Conservation (phyloP, 2,113 vertebrate genomes). For the Sakesphorus luctuosus region DNA sequence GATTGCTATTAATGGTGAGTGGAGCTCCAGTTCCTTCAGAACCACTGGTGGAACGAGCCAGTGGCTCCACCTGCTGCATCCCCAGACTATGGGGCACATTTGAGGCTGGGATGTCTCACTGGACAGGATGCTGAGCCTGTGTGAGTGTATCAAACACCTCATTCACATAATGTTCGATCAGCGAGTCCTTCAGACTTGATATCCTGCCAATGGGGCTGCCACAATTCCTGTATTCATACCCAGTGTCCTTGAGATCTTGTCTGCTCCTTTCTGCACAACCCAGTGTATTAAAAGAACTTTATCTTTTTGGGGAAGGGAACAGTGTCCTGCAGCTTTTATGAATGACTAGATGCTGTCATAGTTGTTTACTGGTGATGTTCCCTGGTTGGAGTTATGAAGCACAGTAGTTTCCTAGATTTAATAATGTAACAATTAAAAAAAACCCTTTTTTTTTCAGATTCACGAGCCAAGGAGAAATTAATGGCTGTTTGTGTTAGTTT, state of each 20-base stretch:
- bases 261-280: conserved; percentile 17
- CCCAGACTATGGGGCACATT: not conserved
- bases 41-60: not conserved
- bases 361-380: not conserved
- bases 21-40: not conserved
- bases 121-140: not conserved
- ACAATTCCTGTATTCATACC: conserved; percentile 55
- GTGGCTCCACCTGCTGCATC: not conserved
- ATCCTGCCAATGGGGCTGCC: conserved; percentile 47
- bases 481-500: not conserved
- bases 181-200: conserved; percentile 62
- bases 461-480: not conserved
- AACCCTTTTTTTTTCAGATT: too few relatives aligned
- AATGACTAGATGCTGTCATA: conserved; percentile 35
- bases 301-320: conserved; percentile 11
- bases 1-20: not conserved
- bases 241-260: conserved; percentile 48
- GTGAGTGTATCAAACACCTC: conserved; percentile 32
- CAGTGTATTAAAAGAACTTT: conserved; percentile 37
- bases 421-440: conserved; percentile 2
- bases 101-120: not conserved
- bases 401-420: conserved; percentile 6
- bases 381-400: not conserved
- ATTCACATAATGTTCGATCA: conserved; percentile 39
- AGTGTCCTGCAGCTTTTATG: conserved; percentile 1